Base-by-base conservation (phyloP, 2,888 invertebrate species). In the Eulithis prunata region DNA sequence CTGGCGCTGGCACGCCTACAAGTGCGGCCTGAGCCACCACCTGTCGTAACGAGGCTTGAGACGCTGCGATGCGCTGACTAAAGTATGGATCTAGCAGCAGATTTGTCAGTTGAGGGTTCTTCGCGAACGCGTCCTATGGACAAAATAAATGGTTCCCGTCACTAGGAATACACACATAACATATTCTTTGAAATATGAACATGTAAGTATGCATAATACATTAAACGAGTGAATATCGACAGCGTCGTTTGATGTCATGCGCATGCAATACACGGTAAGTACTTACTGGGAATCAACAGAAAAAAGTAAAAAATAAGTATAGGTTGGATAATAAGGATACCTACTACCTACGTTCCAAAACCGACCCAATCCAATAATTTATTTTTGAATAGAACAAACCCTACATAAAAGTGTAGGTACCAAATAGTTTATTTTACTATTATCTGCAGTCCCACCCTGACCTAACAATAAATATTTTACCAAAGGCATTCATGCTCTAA, bases 61-160 rank as follows among this genome's bases (percentile, higher is more conserved):
- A 96, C 2, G 95, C 94, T 28, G 95, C 94, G 73, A 99, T 96
- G 8, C 97, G 98, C 60, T 95, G 94, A 68, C 96, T 95, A 94
- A 99, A 99, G 95, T 98, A 99, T 51, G 97, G 96, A 80, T 99
- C 99, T 79, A 99, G 86, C 66, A 99, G 91, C 62, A 99, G 93
- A 85, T 99, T 99, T 1, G 95, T 94, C 62, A 99, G 93, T 65
- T 96, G 93, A 0, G 97, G 96, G 87, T 99, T 97, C 78, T 96
- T 96, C 62, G 97, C 97, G 86, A 97, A 99, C 0, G 99, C 99
- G 13, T 95, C 94, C 93, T 99, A 80, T 0, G 47, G 21, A 21
- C 49, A 49, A 7, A 10, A 21, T 7, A 10, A 49, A 41, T 6
- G 41, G 41, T 41, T 1, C 41, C 41, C 41, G 6, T 41, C 41